phyloP scores from a whole-genome alignment of 2,113 vertebrate species.

The Grantiella picta region DNA sequence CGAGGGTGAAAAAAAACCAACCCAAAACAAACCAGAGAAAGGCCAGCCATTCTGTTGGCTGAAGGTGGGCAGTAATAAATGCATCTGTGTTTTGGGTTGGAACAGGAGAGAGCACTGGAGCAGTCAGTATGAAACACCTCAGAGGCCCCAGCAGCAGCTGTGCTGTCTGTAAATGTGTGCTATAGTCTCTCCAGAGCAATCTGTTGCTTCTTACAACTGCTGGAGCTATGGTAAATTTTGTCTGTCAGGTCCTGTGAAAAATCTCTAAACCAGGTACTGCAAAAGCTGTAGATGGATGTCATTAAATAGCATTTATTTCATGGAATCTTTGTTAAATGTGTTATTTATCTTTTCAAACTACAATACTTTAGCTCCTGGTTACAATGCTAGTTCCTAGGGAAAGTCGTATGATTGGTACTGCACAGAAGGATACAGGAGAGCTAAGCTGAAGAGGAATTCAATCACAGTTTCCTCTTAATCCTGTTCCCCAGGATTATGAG shows the following conservation, averaged over 20 bases:
- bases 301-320: not conserved
- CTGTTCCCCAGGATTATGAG: not conserved
- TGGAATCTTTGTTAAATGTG: not conserved
- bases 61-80: not conserved
- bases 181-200: not conserved
- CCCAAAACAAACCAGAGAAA: not conserved
- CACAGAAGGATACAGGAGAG: not conserved
- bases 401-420: fast-evolving
- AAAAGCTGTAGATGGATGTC: not conserved
- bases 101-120: not conserved
- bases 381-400: not conserved
- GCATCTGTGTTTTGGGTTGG: fast-evolving
- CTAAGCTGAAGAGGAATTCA: not conserved
- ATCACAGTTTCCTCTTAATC: not conserved
- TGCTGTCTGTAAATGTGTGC: not conserved
- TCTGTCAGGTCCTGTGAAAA: not conserved
- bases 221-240: not conserved
- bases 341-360: not conserved
- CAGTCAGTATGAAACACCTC: not conserved
- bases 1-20: fast-evolving
- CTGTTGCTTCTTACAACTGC: not conserved
- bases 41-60: not conserved
- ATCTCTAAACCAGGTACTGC: not conserved
- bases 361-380: not conserved
- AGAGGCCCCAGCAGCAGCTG: not conserved